Conservation (phyloP, 2,888 invertebrate species). For the Incurvaria masculella region DNA sequence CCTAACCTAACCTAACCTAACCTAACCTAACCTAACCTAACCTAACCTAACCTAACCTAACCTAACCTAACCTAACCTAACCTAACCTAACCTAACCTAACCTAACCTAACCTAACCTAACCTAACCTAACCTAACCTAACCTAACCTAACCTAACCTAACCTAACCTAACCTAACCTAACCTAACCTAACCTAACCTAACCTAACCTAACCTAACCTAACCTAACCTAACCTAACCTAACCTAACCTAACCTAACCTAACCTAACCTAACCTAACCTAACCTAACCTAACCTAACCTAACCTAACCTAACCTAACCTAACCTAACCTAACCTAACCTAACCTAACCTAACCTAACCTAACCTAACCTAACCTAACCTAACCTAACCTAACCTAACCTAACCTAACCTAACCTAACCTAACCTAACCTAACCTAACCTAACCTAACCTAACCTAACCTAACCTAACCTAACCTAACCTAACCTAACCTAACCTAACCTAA, state of each 20-base stretch:
- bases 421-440: conserved; percentile 16
- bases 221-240: conserved; percentile 12
- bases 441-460: conserved; percentile 14
- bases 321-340: conserved; percentile 13
- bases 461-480: conserved; percentile 13
- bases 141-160: conserved; percentile 10
- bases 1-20: conserved; percentile 10
- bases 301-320: conserved; percentile 12
- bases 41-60: conserved; percentile 12
- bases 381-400: conserved; percentile 13
- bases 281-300: conserved; percentile 12
- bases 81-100: conserved; percentile 12
- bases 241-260: conserved; percentile 11
- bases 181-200: conserved; percentile 12
- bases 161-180: conserved; percentile 12
- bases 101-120: conserved; percentile 12
- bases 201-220: conserved; percentile 12
- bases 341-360: conserved; percentile 13
- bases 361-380: conserved; percentile 12
- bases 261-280: conserved; percentile 11
- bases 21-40: conserved; percentile 12
- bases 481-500: conserved; percentile 12
- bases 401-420: conserved; percentile 16
- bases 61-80: conserved; percentile 13
- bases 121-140: conserved; percentile 11